Base-by-base conservation (phyloP, 1,140 invertebrate genomes). In the Amyelois transitella region DNA sequence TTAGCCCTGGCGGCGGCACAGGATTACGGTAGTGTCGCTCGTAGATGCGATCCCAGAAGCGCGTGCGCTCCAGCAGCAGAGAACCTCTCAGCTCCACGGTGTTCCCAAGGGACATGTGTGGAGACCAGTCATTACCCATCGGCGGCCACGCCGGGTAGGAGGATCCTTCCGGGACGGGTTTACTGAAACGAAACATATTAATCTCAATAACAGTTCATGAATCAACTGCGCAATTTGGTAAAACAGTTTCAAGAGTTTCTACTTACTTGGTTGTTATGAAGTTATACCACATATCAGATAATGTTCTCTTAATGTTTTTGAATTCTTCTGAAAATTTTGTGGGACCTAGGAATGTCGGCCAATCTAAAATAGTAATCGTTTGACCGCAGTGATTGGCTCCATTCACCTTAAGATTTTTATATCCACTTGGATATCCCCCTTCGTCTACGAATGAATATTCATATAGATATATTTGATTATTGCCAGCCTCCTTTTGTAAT, bases 391-490 rank as follows among this genome's bases (percentile, higher is more conserved):
- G 69, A 18, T 43, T 49, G 1, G 69, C 66, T 6, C 73, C 75
- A 38, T 38, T 14, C 17, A 38, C 32, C 19, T 58, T 56, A 6
- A 66, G 38, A 12, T 64, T 53, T 18, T 56, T 65, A 18, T 66
- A 24, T 18, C 57, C 64, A n/a, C 69, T 21, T 2, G 25, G 5
- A 8, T 60, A 53, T 12, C 28, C 49, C 18, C 61, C 22, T 0
- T 70, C 63, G 43, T 72, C 66, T 4, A 58, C 54, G 50, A 58
- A 77, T 7, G 59, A 45, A 49, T 72, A 79, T 49, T 72, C 69
- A 44, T 76, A 79, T 20, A 79, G 51, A 55, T 71, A 76, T 60
- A 76, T 58, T 44, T 60, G 44, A 19, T 74, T 52, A 32, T 70
- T 52, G 24, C 72, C 71, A 10, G 66, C 58, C 19, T 65, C 53